Evolutionary conservation across 2,888 invertebrate genomes (phyloP).

Genomic region (Chrysolina americana): DNA sequence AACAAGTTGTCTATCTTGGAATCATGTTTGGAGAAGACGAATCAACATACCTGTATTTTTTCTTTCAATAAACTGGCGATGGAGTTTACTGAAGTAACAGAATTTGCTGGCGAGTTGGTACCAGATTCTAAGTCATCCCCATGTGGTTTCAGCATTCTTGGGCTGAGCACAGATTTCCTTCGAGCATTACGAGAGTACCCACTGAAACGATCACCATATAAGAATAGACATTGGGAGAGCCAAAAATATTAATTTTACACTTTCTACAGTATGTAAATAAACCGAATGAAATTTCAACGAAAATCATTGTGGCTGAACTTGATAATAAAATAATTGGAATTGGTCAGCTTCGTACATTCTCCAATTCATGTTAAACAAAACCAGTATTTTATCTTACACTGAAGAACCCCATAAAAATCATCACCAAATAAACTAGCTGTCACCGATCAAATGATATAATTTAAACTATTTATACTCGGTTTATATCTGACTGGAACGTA

Average conservation of each 20-base stretch:
- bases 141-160: conserved; percentile 71
- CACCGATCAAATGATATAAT: too few relatives aligned
- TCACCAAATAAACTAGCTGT: too few relatives aligned
- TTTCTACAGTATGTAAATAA: not conserved
- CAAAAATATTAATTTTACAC: not conserved
- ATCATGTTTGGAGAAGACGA: not conserved
- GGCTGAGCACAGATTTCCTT: conserved; percentile 76
- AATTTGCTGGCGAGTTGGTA: conserved; percentile 81
- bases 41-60: conserved; percentile 79
- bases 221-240: too few relatives aligned
- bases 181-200: conserved; percentile 76
- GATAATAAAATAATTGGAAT: too few relatives aligned
- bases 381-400: too few relatives aligned
- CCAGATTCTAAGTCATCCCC: conserved; percentile 73
- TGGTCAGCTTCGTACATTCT: too few relatives aligned
- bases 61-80: conserved; percentile 87
- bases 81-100: conserved; percentile 88
- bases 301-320: too few relatives aligned
- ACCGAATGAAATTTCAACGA: too few relatives aligned
- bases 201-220: conserved; percentile 65
- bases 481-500: too few relatives aligned
- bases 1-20: not conserved
- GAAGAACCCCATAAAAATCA: too few relatives aligned
- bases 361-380: too few relatives aligned
- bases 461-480: too few relatives aligned